Conservation (phyloP, 2,888 invertebrate species). For the Amphipyra berbera region DNA sequence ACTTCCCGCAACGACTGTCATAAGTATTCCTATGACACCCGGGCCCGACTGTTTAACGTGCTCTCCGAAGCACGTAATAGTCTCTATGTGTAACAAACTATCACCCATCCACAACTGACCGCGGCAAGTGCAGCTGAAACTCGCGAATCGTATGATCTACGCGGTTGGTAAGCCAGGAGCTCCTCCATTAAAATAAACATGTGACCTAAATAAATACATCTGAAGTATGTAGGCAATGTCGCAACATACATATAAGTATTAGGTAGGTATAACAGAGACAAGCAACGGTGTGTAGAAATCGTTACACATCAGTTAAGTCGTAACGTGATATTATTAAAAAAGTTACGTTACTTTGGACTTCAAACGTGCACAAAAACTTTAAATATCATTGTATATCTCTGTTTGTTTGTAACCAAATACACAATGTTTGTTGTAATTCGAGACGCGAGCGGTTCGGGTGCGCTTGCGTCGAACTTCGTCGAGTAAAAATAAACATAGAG, state of each 20-base stretch:
- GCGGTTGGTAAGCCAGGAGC: no score
- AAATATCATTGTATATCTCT: conserved; percentile 34
- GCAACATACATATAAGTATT: conserved; percentile 2
- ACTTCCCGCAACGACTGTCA: no score
- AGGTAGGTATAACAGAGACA: conserved; percentile 3
- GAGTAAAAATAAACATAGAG: conserved; percentile 63
- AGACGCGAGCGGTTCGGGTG: conserved; percentile 45
- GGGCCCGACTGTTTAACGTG: no score
- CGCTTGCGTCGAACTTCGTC: conserved; percentile 44
- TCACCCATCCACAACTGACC: no score
- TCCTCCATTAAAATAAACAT: conserved; percentile 36
- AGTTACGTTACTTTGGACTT: conserved; percentile 43
- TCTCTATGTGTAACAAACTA: no score
- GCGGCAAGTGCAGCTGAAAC: no score
- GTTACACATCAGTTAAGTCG: conserved; percentile 57
- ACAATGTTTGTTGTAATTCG: conserved; percentile 57
- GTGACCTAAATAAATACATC: conserved; percentile 36
- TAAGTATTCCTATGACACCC: no score
- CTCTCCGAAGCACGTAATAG: no score
- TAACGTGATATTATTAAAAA: conserved; percentile 52
- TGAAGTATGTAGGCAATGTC: conserved; percentile 18
- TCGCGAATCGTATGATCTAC: no score
- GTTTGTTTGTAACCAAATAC: conserved; percentile 62
- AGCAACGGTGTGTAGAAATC: conserved; percentile 35
- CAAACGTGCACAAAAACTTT: conserved; percentile 52